Conservation (phyloP, 1,140 invertebrate genomes). For the Achroia grisella region DNA sequence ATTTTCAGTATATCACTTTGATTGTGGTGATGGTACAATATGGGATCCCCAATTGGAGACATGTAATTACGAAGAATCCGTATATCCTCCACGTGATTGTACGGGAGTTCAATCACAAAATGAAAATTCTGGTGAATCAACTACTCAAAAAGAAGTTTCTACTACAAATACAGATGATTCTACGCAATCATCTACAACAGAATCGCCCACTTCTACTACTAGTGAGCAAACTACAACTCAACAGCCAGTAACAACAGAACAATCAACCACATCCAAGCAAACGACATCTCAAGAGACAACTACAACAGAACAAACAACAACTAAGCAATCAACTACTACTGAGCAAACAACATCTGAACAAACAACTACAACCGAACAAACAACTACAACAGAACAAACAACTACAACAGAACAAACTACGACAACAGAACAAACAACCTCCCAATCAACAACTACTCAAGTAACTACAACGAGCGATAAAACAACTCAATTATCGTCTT, state of each 20-base stretch:
- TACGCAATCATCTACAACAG: conserved; percentile 10
- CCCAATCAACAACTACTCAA: conserved; percentile 22
- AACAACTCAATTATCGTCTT: no score
- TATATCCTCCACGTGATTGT: conserved; percentile 63
- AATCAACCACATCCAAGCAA: conserved; percentile 26
- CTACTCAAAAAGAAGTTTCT: conserved; percentile 18
- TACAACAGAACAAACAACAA: conserved; percentile 24
- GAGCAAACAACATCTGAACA: conserved; percentile 21
- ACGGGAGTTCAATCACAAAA: conserved; percentile 35
- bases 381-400: conserved; percentile 11
- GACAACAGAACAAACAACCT: conserved; percentile 26
- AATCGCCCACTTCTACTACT: conserved; percentile 16
- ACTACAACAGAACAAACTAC: conserved; percentile 22
- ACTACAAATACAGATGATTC: conserved; percentile 18
- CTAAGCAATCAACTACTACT: conserved; percentile 16
- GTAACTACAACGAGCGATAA: conserved; percentile 9
- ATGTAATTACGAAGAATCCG: conserved; percentile 71
- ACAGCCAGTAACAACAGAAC: conserved; percentile 22
- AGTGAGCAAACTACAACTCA: conserved; percentile 24
- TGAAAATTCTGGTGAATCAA: conserved; percentile 27
- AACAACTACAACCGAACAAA: conserved; percentile 10
- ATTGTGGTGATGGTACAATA: conserved; percentile 76
- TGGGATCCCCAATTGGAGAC: conserved; percentile 75
- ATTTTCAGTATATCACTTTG: conserved; percentile 78
- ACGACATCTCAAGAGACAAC: conserved; percentile 23